Percentiles rank a stretch among this genome's conserved stretches.
Evolutionary conservation across 2,888 invertebrate species (phyloP).

Genomic region (Melinaea menophilus): DNA sequence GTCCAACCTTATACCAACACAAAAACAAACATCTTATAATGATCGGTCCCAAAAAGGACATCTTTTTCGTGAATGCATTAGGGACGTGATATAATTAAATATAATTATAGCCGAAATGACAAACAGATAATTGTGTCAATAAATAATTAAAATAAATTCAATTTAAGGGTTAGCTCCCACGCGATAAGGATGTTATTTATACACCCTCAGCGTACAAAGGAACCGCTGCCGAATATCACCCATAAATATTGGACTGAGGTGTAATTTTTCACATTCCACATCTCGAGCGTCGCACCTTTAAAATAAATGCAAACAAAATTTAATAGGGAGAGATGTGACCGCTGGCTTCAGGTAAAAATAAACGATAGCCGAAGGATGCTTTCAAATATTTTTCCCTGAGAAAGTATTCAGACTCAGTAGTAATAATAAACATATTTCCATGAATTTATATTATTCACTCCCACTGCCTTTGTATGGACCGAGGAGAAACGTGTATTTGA

Average conservation of each 20-base stretch:
- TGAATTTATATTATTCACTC: slow-evolving; percentile 17
- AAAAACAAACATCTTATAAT: no score
- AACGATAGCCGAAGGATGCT: slow-evolving; percentile 69
- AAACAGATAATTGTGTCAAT: slow-evolving; percentile 52
- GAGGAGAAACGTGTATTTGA: slow-evolving; percentile 9
- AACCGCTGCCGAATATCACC: slow-evolving; percentile 78
- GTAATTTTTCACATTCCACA: slow-evolving; percentile 79
- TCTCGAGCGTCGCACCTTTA: slow-evolving; percentile 78
- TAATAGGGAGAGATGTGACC: slow-evolving; percentile 78
- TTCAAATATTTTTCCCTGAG: slow-evolving; percentile 62
- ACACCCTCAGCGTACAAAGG: slow-evolving; percentile 76
- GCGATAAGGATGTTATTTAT: slow-evolving; percentile 78
- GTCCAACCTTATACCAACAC: no score
- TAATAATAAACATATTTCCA: slow-evolving; percentile 33
- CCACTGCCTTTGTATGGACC: slow-evolving; percentile 7
- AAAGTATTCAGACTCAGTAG: slow-evolving; percentile 38
- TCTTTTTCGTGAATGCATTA: neutral
- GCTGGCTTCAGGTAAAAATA: slow-evolving; percentile 75
- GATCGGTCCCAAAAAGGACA: no score
- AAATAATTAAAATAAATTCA: slow-evolving; percentile 77
- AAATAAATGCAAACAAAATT: slow-evolving; percentile 79
- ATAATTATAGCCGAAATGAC: slow-evolving; percentile 22
- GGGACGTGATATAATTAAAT: neutral
- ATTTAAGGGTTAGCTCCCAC: slow-evolving; percentile 76
- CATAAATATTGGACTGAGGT: slow-evolving; percentile 78